Base-by-base conservation (phyloP, 2,797 vertebrate species). In the Crenichthys baileyi region DNA sequence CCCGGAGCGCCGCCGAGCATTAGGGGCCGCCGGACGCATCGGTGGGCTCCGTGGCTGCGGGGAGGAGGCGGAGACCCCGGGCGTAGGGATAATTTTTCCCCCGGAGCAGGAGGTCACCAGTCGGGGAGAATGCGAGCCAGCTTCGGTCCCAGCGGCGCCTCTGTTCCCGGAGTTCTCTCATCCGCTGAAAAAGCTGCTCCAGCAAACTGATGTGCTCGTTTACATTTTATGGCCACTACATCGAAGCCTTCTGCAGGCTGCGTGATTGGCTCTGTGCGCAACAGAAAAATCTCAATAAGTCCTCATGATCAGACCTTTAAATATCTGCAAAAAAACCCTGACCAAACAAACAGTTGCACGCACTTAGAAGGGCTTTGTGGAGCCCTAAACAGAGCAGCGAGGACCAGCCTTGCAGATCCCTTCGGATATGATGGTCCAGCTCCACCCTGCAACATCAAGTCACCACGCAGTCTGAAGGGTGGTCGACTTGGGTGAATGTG, bases 1-100 rank as follows among this genome's bases (percentile, higher is more conserved):
- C 88, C 90, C 82, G 85, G 82, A 82, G 90, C 92, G 77, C 86
- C 76, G 88, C 94, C 93, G 94, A 97, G 95, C 97, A 97, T 97
- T 95, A 94, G 97, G 96, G 73, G 78, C 88, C 85, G 94, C 93
- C 90, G 94, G 93, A 85, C 92, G 93, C 96, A 95, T 94, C 85
- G 73, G 93, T 65, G 91, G 87, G 87, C 78, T 84, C 87, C 87
- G 80, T 89, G 85, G 73, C 75, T 72, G 51, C 29, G 70, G 53
- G 46, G 58, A 72, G 70, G 65, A 79, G 68, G 84, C 76, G 79
- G 70, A 39, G 75, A 79, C 71, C 79, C 80, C 77, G 75, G 75
- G 73, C 39, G 85, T 44, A 58, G 79, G 78, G 73, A 84, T 78
- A 80, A 24, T 70, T 26, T 75, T 78, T 84, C 65, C 88, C 76